Base-by-base conservation (phyloP, 2,888 invertebrate genomes). In the Drosophila ustulata region DNA sequence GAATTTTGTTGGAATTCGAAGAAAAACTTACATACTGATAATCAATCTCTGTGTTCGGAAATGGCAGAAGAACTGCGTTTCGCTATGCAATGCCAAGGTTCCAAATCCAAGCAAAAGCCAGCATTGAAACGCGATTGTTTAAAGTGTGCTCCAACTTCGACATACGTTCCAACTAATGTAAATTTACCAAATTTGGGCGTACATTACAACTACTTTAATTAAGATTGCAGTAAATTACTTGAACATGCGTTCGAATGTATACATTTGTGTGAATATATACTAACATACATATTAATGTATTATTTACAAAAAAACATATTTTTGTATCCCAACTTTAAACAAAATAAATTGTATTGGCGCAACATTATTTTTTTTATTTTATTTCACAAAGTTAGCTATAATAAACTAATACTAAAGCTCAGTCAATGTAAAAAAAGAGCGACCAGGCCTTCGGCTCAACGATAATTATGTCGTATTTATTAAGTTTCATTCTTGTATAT, bases 1-100 rank as follows among this genome's bases (percentile, higher is more conserved):
- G 98, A 99, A 91, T 98, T 99, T 92, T 97, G 97, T 88, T 98
- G 97, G 97, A 97, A 98, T 91, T 97, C 97, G 0, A 96, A 95
- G 92, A 97, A 97, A 92, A 97, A 97, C 89, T 95, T 97, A 0
- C 95, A 96, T 90, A 96, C 96, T 13, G 97, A 96, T 71, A 92
- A 95, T 91, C 97, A 98, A 93, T 97, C 98, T 0, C 93, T 98
- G 56, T 98, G 98, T 92, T 96, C 97, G 45, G 98, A 98, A 93
- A 98, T 98, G 97, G 97, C 95, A 1, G 96, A 98, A 93, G 98
- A 98, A 93, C 93, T 98, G 67, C 94, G 97, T 32, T 98, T 98
- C 90, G 98, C 98, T 0, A 95, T 98, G 91, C 94, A 96, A 52
- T 98, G 98, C 91, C 95, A 95, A 77, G 97, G 97, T 4, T 96